phyloP scores from a whole-genome alignment of 2,888 invertebrate species.

The Drosophila recens region DNA sequence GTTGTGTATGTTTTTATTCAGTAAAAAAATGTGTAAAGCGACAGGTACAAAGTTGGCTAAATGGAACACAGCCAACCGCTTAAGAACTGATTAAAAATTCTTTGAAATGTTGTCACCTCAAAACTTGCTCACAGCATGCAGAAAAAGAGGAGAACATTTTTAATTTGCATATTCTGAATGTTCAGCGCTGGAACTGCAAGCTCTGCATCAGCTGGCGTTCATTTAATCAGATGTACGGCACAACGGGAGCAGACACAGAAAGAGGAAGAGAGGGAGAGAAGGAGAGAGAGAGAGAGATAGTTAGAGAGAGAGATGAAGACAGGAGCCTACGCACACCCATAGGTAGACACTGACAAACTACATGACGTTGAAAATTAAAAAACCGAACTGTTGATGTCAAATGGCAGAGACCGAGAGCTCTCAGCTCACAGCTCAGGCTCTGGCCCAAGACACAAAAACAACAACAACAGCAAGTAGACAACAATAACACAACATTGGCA shows the following conservation, averaged over 20 bases:
- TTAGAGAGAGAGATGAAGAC: neutral
- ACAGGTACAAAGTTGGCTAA: neutral
- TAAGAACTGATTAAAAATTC: slow-evolving; percentile 10
- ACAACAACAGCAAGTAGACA: neutral
- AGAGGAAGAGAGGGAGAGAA: neutral
- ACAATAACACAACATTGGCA: slow-evolving; percentile 62
- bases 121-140: slow-evolving; percentile 5
- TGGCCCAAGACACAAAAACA: slow-evolving; percentile 18
- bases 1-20: neutral
- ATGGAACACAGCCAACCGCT: neutral
- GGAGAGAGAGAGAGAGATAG: neutral
- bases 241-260: slow-evolving; percentile 10
- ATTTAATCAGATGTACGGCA: slow-evolving; percentile 60
- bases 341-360: slow-evolving; percentile 44
- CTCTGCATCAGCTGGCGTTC: slow-evolving; percentile 47
- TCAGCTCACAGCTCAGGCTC: slow-evolving; percentile 5
- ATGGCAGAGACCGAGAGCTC: slow-evolving; percentile 21
- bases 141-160: slow-evolving; percentile 24
- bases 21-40: neutral
- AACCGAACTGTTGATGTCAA: slow-evolving; percentile 40
- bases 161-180: slow-evolving; percentile 65
- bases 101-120: slow-evolving; percentile 6
- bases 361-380: slow-evolving; percentile 67
- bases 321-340: slow-evolving; percentile 13
- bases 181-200: slow-evolving; percentile 21